A percentile compares a stretch with the other conserved stretches of the same genome.
phyloP scores from a whole-genome alignment of 2,888 invertebrate species.

The Nasonia oneida region DNA sequence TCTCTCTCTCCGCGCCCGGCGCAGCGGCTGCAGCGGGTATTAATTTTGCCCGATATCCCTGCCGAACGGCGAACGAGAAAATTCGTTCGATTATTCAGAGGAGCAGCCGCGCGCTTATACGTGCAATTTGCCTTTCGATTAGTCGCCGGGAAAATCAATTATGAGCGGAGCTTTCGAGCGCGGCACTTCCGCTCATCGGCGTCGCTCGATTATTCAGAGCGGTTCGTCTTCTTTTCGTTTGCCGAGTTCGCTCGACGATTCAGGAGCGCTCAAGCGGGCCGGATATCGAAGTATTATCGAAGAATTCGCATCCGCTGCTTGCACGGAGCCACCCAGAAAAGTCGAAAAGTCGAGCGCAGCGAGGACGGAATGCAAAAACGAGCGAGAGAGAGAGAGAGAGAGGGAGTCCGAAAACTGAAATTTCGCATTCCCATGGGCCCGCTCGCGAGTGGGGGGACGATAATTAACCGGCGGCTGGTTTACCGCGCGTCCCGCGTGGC shows the following conservation, averaged over 20 bases:
- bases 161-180: slow-evolving; percentile 20
- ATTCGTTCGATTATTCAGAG: slow-evolving; percentile 60
- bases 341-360: too few relatives aligned
- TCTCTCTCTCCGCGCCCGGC: not conserved
- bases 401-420: too few relatives aligned
- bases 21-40: slow-evolving; percentile 42
- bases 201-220: slow-evolving; percentile 31
- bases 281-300: slow-evolving; percentile 20
- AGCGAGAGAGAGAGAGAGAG: too few relatives aligned
- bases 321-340: too few relatives aligned
- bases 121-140: slow-evolving; percentile 58
- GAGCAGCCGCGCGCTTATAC: slow-evolving; percentile 1
- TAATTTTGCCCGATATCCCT: slow-evolving; percentile 55
- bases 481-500: slow-evolving; percentile 73
- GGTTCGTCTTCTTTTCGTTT: slow-evolving; percentile 11
- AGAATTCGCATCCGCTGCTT: too few relatives aligned
- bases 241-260: not conserved
- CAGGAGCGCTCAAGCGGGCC: not conserved
- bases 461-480: slow-evolving; percentile 73
- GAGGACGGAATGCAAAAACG: too few relatives aligned
- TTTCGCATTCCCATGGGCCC: too few relatives aligned
- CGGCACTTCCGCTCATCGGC: slow-evolving; percentile 41
- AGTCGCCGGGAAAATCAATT: slow-evolving; percentile 59
- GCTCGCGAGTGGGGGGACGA: slow-evolving; percentile 69
- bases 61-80: slow-evolving; percentile 46